Evolutionary conservation across 2,888 invertebrate genomes (phyloP).

Genomic region (Cephus pulcher): DNA sequence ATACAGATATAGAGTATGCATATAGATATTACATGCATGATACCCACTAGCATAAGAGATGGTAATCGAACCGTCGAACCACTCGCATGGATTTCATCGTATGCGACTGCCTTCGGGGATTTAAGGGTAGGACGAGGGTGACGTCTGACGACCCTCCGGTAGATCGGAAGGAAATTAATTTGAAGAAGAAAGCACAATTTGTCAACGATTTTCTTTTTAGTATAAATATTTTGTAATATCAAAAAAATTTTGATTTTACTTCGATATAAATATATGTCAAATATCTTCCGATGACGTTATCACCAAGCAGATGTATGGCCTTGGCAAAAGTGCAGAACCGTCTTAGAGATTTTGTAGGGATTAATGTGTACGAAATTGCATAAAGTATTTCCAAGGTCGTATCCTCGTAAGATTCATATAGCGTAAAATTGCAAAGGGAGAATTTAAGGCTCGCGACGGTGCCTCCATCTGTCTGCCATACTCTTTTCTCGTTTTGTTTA

Average conservation of each 20-base stretch:
- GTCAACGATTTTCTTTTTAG: background rate
- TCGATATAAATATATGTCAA: background rate
- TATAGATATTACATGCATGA: background rate
- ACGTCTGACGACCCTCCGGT: background rate
- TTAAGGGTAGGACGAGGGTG: background rate
- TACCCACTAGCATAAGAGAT: background rate
- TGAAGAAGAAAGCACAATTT: background rate
- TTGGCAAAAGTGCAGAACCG: background rate
- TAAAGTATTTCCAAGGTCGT: background rate
- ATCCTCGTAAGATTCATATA: background rate
- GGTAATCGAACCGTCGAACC: slow-evolving; percentile 10
- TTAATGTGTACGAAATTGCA: background rate
- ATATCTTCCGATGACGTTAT: background rate
- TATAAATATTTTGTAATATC: background rate
- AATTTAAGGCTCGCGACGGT: background rate
- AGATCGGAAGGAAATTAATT: background rate
- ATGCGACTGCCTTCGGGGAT: slow-evolving; percentile 1
- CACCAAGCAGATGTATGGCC: background rate
- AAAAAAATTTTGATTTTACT: background rate
- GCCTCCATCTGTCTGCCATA: background rate
- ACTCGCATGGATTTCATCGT: background rate
- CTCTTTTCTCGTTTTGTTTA: background rate
- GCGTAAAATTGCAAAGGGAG: background rate
- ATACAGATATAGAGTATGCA: background rate
- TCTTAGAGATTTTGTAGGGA: background rate